These are phyloP conservation scores for Odontamblyopus rebecca DNA, from an alignment of 2,797 vertebrate species.

Conservation along the genomic window DNA sequence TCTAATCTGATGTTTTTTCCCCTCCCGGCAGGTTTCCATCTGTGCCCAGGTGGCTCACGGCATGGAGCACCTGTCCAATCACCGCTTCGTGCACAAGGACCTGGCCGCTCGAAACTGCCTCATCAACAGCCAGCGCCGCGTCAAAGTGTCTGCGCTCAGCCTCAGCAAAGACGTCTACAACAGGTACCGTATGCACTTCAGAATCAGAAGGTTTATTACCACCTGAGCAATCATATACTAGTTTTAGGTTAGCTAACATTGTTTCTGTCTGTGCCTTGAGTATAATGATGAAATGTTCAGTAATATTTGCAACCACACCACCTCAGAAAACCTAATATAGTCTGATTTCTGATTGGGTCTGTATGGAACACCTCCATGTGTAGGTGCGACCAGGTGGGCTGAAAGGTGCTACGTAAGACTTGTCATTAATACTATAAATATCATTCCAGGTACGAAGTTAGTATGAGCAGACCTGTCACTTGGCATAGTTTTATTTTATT, in stretches of 20 bases:
- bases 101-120: slow-evolving; percentile 94
- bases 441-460: too few relatives aligned
- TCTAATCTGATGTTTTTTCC: not conserved
- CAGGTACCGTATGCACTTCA: slow-evolving; percentile 74
- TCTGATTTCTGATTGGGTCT: too few relatives aligned
- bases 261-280: too few relatives aligned
- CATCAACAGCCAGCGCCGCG: slow-evolving; percentile 88
- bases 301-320: too few relatives aligned
- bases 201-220: not conserved
- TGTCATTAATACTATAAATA: too few relatives aligned
- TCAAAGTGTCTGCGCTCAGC: slow-evolving; percentile 91
- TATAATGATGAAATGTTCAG: too few relatives aligned
- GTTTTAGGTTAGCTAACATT: not conserved
- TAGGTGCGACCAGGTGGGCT: too few relatives aligned
- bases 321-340: too few relatives aligned
- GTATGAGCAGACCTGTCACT: too few relatives aligned
- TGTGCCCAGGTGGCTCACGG: slow-evolving; percentile 94
- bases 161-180: slow-evolving; percentile 98
- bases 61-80: slow-evolving; percentile 95
- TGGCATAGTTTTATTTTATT: too few relatives aligned
- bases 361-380: too few relatives aligned
- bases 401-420: too few relatives aligned
- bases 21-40: slow-evolving; percentile 83
- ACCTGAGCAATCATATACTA: not conserved
- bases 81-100: slow-evolving; percentile 95